Base-by-base conservation (phyloP, 2,113 vertebrate species). In the Campylorhamphus procurvoides region DNA sequence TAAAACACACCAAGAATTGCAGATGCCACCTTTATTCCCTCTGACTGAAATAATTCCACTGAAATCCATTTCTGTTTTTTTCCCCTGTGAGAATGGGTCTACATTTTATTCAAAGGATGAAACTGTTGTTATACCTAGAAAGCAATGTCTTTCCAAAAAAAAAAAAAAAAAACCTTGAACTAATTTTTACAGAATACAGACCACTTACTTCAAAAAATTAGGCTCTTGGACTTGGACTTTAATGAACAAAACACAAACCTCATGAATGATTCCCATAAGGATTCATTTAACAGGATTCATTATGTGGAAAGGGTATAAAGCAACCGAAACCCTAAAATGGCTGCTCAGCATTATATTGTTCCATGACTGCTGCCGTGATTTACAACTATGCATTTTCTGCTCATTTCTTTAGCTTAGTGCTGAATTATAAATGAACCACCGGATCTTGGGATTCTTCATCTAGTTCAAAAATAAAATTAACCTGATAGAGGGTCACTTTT, bases 371-470 rank as follows among this genome's bases (percentile, higher is more conserved):
- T 81, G 44, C 79, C 1, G 0, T 69, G 62, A 89, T 83, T 90
- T 96, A 93, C 80, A 95, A 10, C 73, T 73, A 7, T 66, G 67
- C 89, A 66, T 93, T 90, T 22, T 91, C 87, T 96, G 91, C 84
- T 83, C 78, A 50, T 95, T 97, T 94, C 96, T 97, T 95, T 86
- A 93, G 90, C 94, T 91, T 24, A 24, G 58, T 76, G 80, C 93
- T 96, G 84, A 75, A 78, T 95, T 96, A 97, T 97, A 93, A 97
- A 97, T 95, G 94, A 97, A 89, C 88, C 84, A 87, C 92, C 72
- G 58, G 46, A 77, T 90, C 63, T 39, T 49, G 9, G 44, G 76
- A 84, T 95, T 96, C 93, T 71, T 95, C 89, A 91, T 94, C 94
- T 76, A 79, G 89, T 84, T 78, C 3, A 7, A 95, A 95, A 97